A percentile compares a stretch with the other conserved stretches of the same genome.
These are phyloP conservation scores for Fringilla coelebs DNA, from an alignment of 2,797 vertebrate species.

Conservation along the genomic window DNA sequence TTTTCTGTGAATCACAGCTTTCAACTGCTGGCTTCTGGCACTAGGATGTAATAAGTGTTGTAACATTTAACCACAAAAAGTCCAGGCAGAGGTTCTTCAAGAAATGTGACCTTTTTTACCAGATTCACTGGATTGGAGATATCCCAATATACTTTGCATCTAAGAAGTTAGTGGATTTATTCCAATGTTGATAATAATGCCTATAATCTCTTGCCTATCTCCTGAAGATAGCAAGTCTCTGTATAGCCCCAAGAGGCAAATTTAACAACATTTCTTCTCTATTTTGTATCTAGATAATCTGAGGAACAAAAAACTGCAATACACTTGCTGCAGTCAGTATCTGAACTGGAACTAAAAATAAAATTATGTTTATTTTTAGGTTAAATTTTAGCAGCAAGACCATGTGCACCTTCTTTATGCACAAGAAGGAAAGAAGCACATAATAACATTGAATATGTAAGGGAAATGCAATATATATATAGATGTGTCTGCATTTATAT, in stretches of 20 bases:
- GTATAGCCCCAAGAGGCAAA: neutral
- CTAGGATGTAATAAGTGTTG: neutral
- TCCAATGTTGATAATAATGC: neutral
- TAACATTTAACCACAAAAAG: neutral
- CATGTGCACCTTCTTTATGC: neutral
- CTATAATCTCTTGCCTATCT: neutral
- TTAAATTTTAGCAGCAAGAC: neutral
- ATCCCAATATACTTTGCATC: neutral
- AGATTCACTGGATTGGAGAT: neutral
- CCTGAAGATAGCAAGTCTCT: neutral
- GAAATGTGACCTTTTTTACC: neutral
- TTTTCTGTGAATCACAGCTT: neutral
- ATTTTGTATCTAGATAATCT: neutral
- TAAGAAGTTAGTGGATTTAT: neutral
- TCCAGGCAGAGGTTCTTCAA: neutral
- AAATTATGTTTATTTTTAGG: neutral
- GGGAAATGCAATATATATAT: neutral
- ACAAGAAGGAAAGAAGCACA: neutral
- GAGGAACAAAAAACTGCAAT: neutral
- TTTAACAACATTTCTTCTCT: neutral
- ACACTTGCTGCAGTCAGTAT: neutral
- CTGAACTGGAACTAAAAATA: neutral
- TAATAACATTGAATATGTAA: neutral
- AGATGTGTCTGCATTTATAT: too few relatives aligned
- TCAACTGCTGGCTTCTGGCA: neutral